Evolutionary conservation across 35 echinoderm and acorn worm species (phyloP), one percentile per base, ranked within the genome.

Genomic region (Lytechinus variegatus): DNA sequence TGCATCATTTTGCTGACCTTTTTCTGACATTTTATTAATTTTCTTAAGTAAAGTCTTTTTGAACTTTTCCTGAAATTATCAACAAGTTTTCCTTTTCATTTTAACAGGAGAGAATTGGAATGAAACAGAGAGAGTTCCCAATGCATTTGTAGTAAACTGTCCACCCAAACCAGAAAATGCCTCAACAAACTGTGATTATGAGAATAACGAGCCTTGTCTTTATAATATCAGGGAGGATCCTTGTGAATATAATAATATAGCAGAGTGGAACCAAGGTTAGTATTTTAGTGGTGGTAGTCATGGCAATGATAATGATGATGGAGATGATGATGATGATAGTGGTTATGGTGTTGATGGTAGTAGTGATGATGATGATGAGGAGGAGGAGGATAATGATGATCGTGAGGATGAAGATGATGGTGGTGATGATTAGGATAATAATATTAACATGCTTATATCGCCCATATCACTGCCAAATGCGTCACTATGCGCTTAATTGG

Each of bases 191-290:
- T 99, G 98, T 54, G 79, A 97, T 14, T 96, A 97, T 55, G 98
- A n/a, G 96, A 96, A 54, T 94, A 95, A 96, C 79, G 54, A 96
- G 19, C 98, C 98, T 16, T 99, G 98, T 94, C 95, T 99, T 6
- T 99, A 95, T 55, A 97, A 99, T 86, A 96, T 99, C 91, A 93
- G 61, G 10, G 87, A 95, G 2, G 98, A 98, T 93, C 98, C 98
- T 0, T 99, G 98, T 95, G 98, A 99, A 95, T 99, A 94, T 94
- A 95, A 97, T 88, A 99, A 99, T 57, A 96, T 99, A 86, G 97
- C 98, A 12, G 95, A 96, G 8, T 92, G 57, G 53, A 92, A 98
- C 86, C 97, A 95, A 97, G 98, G 98, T 99, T 94, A 93, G 6
- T 71, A 71, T 24, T 24, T 87, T 1, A 44, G 33, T 44, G 33